Base-by-base conservation (phyloP, 64 coral and sea anemone species). In the Cladopsammia gracilis region DNA sequence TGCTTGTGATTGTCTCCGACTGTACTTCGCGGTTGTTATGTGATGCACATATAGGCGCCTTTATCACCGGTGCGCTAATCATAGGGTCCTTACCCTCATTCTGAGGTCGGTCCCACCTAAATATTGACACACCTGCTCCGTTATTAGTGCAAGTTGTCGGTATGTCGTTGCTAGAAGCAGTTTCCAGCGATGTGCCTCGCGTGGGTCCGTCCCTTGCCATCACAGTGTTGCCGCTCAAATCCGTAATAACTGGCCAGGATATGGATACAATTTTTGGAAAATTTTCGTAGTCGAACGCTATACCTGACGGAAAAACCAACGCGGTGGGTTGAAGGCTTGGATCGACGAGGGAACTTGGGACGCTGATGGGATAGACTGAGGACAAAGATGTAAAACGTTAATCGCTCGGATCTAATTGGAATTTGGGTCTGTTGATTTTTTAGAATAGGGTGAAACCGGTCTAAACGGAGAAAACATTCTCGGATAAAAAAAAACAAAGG, bases 281-380 rank as follows among this genome's bases (percentile, higher is more conserved):
- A 50, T 84, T 84, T 3, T 67, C 60, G n/a, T 84, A 64, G 62
- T 84, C 80, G 80, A 67, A 67, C 4, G 80, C 80, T 24, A 68
- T 66, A 46, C 80, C 80, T 20, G 80, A 43, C 19, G 45, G 44
- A 67, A 84, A 20, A 49, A n/a, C 46, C 19, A 84, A n/a, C 42
- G 80, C 46, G 9, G 18, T 48, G 18, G 80, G 80, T 22, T 68
- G 43, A 24, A 49, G 18, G 25, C 19, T 65, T 3, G 80, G 19
- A 24, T 50, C n/a, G 15, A 3, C 60, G 15, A 67, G 34, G 42
- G 42, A 15, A n/a, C 10, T 50, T 25, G 52, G 13, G 14, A 75
- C 46, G 45, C 53, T 56, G 12, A 58, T 22, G 7, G 20, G 77
- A 58, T 11, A 79, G 6, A 60, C 52, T 58, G 25, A 42, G 54